A percentile compares a stretch with the other conserved stretches of the same genome.
Conservation (phyloP, 2,888 invertebrate species). For the Mystacides longicornis region DNA sequence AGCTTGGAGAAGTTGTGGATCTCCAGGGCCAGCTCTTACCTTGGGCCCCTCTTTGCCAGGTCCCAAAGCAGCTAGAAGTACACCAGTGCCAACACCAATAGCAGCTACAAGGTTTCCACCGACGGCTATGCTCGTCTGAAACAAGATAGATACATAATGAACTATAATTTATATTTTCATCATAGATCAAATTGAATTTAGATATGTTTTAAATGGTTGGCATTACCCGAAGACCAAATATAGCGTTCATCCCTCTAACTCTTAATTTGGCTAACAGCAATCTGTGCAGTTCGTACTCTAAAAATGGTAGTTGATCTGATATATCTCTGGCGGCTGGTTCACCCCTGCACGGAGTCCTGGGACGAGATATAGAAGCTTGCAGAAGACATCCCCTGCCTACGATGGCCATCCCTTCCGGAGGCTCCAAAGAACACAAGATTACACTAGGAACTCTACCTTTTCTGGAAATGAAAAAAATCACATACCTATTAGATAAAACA, state of each 20-base stretch:
- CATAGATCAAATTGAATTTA: background rate
- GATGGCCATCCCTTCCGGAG: constrained; percentile 66
- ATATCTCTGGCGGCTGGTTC: constrained; percentile 90
- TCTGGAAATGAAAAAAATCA: constrained; percentile 38
- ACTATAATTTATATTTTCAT: background rate
- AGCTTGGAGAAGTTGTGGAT: constrained; percentile 27
- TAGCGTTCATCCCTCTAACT: constrained; percentile 90
- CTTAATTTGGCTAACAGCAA: constrained; percentile 83
- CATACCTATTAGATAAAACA: too few relatives aligned
- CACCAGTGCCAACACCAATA: constrained; percentile 82
- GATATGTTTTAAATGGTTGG: background rate
- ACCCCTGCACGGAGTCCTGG: constrained; percentile 69
- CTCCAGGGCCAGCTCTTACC: constrained; percentile 21
- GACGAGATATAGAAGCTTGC: constrained; percentile 68
- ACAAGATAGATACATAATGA: background rate
- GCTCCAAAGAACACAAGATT: constrained; percentile 80
- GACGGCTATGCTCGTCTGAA: constrained; percentile 63
- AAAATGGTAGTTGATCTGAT: constrained; percentile 88
- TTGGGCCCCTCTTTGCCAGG: constrained; percentile 49
- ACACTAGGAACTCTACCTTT: constrained; percentile 86
- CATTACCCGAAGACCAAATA: constrained; percentile 71
- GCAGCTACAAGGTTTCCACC: constrained; percentile 85
- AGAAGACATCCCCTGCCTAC: constrained; percentile 62
- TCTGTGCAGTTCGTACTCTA: constrained; percentile 93
- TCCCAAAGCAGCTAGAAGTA: constrained; percentile 71